Evolutionary conservation across 2,797 vertebrate genomes (phyloP).

Genomic region (Benthosema pterotum): DNA sequence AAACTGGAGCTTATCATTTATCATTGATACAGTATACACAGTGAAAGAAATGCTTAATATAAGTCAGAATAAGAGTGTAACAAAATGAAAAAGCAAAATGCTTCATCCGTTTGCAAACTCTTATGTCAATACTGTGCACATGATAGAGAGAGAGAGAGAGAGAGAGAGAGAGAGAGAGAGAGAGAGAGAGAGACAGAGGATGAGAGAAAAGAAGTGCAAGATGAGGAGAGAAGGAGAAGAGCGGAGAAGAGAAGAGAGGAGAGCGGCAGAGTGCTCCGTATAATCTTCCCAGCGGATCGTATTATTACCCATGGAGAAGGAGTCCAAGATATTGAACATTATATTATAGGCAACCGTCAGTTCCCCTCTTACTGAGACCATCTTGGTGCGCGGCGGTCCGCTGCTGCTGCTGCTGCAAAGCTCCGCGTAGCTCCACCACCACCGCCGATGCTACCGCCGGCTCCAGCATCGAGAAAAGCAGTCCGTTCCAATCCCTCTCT

Average conservation of each 20-base stretch:
- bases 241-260: constrained; percentile 62
- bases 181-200: constrained; percentile 20
- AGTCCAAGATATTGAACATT: constrained; percentile 89
- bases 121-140: too few relatives aligned
- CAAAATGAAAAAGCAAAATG: too few relatives aligned
- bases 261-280: constrained; percentile 74
- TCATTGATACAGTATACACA: too few relatives aligned
- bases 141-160: constrained; percentile 33
- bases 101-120: too few relatives aligned
- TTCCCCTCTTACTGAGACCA: constrained; percentile 90
- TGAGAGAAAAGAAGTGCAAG: constrained; percentile 28
- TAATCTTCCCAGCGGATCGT: constrained; percentile 77
- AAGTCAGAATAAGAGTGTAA: too few relatives aligned
- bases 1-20: too few relatives aligned
- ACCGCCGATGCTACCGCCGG: constrained; percentile 73
- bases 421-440: constrained; percentile 52
- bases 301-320: constrained; percentile 90
- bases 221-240: constrained; percentile 6
- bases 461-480: constrained; percentile 82
- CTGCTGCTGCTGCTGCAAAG: constrained; percentile 71
- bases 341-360: constrained; percentile 92
- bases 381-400: constrained; percentile 81
- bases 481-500: constrained; percentile 66
- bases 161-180: constrained; percentile 15
- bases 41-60: too few relatives aligned